Percentiles rank a stretch among this genome's conserved stretches.
Evolutionary conservation across 37 sponge, comb jelly and placozoan genomes (phyloP).

Genomic region (Axinella damicornis): DNA sequence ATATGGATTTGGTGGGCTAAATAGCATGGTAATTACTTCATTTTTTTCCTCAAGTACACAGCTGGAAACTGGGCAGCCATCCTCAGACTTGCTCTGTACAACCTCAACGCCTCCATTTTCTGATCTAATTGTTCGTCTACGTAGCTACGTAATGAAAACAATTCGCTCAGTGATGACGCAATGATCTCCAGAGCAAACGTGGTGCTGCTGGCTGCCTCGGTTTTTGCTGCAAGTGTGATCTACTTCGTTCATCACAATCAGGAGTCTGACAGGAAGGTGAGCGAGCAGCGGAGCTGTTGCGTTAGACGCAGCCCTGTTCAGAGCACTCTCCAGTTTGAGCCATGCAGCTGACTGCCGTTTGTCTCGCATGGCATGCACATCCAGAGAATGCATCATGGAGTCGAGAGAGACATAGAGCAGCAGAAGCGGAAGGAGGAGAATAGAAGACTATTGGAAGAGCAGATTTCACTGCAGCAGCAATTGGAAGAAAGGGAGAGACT

Average conservation of each 20-base stretch:
- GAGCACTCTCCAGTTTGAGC: no score
- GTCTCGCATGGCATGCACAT: neutral
- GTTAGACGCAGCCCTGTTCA: no score
- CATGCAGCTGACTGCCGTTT: no score
- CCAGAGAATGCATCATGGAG: constrained; percentile 79
- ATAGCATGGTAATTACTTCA: constrained; percentile 25
- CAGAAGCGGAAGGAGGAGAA: constrained; percentile 71
- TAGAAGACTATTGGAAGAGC: constrained; percentile 54
- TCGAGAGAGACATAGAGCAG: constrained; percentile 75
- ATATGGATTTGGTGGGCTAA: no score
- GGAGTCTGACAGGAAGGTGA: constrained; percentile 70
- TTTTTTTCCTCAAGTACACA: constrained; percentile 24
- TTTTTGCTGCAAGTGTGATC: constrained; percentile 38
- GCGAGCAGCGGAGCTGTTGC: neutral
- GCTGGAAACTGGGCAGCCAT: constrained; percentile 18
- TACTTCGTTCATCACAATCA: constrained; percentile 81
- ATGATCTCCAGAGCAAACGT: constrained; percentile 33
- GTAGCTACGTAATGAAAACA: no score
- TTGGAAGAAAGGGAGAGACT: constrained; percentile 53
- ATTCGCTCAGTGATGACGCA: neutral
- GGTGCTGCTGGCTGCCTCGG: constrained; percentile 26
- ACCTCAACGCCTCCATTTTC: constrained; percentile 27
- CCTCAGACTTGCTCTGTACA: constrained; percentile 56
- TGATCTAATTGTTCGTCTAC: constrained; percentile 18
- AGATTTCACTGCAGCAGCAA: constrained; percentile 43